These are phyloP conservation scores for Leptinotarsa rubiginosa DNA, from an alignment of 2,888 invertebrate genomes.

Conservation along the genomic window DNA sequence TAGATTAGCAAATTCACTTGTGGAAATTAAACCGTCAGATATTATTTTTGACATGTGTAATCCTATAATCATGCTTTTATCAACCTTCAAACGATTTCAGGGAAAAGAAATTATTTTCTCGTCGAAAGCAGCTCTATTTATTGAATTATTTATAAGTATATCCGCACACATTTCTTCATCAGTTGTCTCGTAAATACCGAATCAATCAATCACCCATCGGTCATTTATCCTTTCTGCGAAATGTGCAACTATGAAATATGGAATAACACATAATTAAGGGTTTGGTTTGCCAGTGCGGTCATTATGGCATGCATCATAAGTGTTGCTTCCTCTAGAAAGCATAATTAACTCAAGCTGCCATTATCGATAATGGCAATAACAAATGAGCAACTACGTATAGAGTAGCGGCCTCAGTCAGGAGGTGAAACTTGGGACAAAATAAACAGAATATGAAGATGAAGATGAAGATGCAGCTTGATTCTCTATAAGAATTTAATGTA, in stretches of 20 bases:
- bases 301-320: slow-evolving; percentile 21
- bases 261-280: slow-evolving; percentile 17
- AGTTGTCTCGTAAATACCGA: not conserved
- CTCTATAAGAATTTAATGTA: no score
- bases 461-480: no score
- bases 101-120: not conserved
- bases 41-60: no score
- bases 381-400: slow-evolving; percentile 11
- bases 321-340: slow-evolving; percentile 20
- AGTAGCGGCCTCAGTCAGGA: not conserved
- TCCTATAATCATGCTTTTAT: no score
- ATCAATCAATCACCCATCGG: slow-evolving; percentile 15
- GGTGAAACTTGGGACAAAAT: not conserved
- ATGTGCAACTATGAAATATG: slow-evolving; percentile 17
- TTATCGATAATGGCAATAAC: slow-evolving; percentile 19
- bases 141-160: not conserved
- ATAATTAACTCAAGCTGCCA: slow-evolving; percentile 17
- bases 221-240: slow-evolving; percentile 14
- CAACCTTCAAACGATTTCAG: no score
- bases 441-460: no score
- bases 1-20: no score
- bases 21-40: no score
- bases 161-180: not conserved
- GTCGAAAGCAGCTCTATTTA: not conserved
- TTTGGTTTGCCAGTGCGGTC: slow-evolving; percentile 20